These are phyloP conservation scores for Coccyzus lansbergi DNA, from an alignment of 2,797 vertebrate genomes.

Conservation along the genomic window DNA sequence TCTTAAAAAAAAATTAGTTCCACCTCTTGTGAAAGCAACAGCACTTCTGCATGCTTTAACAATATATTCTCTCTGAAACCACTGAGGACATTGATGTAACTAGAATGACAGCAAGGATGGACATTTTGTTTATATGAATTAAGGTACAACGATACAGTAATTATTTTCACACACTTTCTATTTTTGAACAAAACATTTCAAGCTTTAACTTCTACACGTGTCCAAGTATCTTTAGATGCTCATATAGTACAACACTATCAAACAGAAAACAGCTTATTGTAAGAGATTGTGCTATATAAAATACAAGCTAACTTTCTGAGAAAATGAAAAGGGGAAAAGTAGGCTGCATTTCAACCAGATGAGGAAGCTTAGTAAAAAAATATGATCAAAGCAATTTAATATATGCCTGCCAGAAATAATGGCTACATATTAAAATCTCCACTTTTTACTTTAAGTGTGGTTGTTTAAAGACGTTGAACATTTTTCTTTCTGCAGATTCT, in stretches of 20 bases:
- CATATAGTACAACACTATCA: not conserved
- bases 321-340: not conserved
- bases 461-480: not conserved
- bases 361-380: constrained; percentile 15
- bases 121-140: not conserved
- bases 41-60: not conserved
- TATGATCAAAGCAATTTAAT: constrained; percentile 26
- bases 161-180: not conserved
- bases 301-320: not conserved
- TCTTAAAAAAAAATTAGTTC: not conserved
- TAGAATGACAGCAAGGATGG: not conserved
- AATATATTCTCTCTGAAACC: not conserved
- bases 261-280: not conserved
- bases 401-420: constrained; percentile 31
- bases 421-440: constrained; percentile 6
- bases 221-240: not conserved
- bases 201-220: not conserved
- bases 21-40: not conserved
- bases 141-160: not conserved
- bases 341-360: not conserved
- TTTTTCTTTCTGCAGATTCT: not conserved
- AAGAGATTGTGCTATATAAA: not conserved
- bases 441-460: not conserved
- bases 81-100: not conserved
- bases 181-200: not conserved